phyloP scores from a whole-genome alignment of 1,140 invertebrate genomes.

The Leptestheria dahalacensis region DNA sequence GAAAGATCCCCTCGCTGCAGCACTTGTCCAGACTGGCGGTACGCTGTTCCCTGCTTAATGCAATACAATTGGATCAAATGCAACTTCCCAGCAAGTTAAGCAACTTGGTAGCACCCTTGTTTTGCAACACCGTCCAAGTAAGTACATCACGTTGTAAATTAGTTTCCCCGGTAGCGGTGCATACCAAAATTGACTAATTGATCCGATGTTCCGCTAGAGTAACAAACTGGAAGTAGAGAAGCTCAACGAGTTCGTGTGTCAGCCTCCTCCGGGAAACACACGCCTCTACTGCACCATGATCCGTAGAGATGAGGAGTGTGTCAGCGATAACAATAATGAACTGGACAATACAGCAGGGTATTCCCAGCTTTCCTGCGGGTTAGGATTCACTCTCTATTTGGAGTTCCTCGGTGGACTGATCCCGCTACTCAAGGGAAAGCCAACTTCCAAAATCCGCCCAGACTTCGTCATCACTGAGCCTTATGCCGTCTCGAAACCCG shows the following conservation, averaged over 20 bases:
- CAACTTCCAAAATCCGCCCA: conserved; percentile 89
- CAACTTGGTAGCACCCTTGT: conserved; percentile 12
- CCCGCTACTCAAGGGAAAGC: conserved; percentile 72
- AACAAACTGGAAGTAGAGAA: conserved; percentile 75
- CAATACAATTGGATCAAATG: conserved; percentile 23
- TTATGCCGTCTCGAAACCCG: background rate
- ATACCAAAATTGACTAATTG: background rate
- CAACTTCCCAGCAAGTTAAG: conserved; percentile 8
- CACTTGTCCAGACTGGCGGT: conserved; percentile 61
- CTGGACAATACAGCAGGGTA: background rate
- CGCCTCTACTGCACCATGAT: conserved; percentile 93
- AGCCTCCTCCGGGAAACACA: conserved; percentile 64
- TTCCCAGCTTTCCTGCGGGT: conserved; percentile 43
- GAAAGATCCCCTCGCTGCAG: conserved; percentile 75
- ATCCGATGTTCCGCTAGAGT: conserved; percentile 43
- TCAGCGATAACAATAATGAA: conserved; percentile 17
- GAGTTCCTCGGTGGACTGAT: conserved; percentile 93
- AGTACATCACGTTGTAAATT: no score
- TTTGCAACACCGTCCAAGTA: conserved; percentile 13
- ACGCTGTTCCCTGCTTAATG: conserved; percentile 40
- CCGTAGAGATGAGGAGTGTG: conserved; percentile 61
- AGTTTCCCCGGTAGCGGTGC: no score
- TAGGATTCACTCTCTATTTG: conserved; percentile 86
- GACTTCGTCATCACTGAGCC: conserved; percentile 98
- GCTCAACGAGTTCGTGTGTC: conserved; percentile 80